Conservation (phyloP, 2,113 vertebrate genomes). For the Connochaetes taurinus region DNA sequence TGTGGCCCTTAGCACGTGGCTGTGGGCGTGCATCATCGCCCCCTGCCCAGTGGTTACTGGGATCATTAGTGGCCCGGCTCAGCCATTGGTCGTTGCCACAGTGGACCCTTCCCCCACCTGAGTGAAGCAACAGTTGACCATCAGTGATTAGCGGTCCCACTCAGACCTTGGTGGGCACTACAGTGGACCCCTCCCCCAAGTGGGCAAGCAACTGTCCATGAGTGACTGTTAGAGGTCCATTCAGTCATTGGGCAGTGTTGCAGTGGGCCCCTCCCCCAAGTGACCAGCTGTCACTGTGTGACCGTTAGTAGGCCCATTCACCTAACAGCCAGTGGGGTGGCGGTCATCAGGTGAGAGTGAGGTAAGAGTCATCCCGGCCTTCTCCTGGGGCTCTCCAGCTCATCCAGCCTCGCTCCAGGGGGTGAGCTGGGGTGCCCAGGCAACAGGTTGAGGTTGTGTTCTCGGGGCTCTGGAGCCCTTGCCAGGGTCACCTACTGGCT, state of each 20-base stretch:
- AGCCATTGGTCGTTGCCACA: not conserved
- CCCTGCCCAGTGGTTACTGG: not conserved
- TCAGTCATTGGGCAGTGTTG: not conserved
- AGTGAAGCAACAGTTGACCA: not conserved
- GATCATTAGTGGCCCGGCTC: not conserved
- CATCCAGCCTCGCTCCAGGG: not conserved
- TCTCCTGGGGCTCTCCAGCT: not conserved
- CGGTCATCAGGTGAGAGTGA: not conserved
- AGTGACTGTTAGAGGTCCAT: not conserved
- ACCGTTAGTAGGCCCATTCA: not conserved
- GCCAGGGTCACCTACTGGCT: too few species aligned
- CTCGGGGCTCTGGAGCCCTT: too few species aligned
- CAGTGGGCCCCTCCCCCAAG: not conserved
- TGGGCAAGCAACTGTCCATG: not conserved
- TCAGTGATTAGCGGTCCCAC: not conserved
- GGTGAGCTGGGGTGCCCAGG: too few species aligned
- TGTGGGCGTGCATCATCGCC: not conserved
- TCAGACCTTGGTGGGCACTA: not conserved
- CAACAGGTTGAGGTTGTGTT: too few species aligned
- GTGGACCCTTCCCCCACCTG: not conserved
- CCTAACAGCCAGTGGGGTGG: not conserved
- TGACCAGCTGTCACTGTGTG: not conserved
- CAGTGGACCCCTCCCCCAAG: not conserved
- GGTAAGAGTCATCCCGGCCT: not conserved
- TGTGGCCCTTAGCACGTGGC: not conserved